Evolutionary conservation across 2,113 vertebrate species (phyloP).

Genomic region (Crotophaga sulcirostris): DNA sequence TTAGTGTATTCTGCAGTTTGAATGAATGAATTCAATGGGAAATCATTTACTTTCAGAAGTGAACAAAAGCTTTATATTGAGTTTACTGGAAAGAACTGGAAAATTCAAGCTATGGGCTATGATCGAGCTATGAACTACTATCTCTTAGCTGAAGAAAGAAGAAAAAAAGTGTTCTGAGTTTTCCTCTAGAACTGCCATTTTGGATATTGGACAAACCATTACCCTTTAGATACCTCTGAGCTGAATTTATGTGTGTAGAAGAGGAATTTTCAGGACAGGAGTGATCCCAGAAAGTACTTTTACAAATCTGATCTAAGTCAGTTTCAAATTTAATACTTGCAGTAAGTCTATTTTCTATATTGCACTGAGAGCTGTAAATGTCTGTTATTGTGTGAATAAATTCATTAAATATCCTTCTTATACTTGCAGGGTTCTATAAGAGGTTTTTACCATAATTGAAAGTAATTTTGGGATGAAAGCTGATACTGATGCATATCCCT

Average conservation of each 20-base stretch:
- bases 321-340: neutral
- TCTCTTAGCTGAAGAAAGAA: neutral
- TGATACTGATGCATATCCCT: neutral
- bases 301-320: neutral
- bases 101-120: neutral
- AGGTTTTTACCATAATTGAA: neutral
- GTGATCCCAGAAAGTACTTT: neutral
- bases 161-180: neutral
- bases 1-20: neutral
- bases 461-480: neutral
- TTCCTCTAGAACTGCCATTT: neutral
- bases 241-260: neutral
- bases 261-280: neutral
- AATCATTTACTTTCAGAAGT: neutral
- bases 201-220: neutral
- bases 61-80: accelerated
- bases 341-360: neutral
- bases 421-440: neutral
- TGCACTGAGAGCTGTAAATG: neutral
- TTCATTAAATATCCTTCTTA: neutral
- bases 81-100: neutral
- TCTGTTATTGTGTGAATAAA: neutral
- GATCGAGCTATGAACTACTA: neutral
- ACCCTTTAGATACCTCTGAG: neutral
- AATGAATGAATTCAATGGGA: neutral